Evolutionary conservation across 2,797 vertebrate genomes (phyloP).

Genomic region (Eremophila alpestris): DNA sequence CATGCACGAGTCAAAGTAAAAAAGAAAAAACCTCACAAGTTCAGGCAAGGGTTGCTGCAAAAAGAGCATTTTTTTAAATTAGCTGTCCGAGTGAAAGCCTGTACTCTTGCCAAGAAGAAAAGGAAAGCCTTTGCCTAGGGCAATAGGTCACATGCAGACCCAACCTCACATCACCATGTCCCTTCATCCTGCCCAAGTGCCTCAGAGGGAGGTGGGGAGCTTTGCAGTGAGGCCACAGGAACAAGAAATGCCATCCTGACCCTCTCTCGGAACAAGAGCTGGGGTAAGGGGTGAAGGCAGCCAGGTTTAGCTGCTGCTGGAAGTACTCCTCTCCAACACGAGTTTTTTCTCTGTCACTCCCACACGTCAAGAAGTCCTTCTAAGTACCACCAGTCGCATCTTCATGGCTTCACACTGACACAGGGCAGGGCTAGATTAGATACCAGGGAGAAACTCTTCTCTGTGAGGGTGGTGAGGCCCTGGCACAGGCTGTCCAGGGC

Average conservation of each 20-base stretch:
- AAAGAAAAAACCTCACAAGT: not conserved
- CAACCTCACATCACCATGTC: accelerated
- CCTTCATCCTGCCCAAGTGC: not conserved
- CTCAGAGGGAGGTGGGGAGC: not conserved
- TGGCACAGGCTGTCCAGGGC: not conserved
- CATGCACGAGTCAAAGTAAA: not conserved
- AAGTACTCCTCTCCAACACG: not conserved
- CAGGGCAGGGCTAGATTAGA: not conserved
- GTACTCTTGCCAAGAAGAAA: not conserved
- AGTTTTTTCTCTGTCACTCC: not conserved
- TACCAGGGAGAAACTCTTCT: not conserved
- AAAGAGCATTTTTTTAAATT: not conserved
- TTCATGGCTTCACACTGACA: not conserved
- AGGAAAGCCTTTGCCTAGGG: not conserved
- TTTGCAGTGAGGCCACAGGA: not conserved
- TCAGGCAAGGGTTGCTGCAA: not conserved
- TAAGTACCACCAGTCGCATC: accelerated
- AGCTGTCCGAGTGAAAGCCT: not conserved
- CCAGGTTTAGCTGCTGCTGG: not conserved
- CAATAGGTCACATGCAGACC: not conserved
- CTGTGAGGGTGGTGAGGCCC: not conserved
- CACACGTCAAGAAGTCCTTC: not conserved
- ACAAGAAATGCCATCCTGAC: not conserved
- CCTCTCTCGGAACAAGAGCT: accelerated
- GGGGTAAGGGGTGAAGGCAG: not conserved